Conservation (phyloP, 2,113 vertebrate genomes). For the Cygnus atratus region DNA sequence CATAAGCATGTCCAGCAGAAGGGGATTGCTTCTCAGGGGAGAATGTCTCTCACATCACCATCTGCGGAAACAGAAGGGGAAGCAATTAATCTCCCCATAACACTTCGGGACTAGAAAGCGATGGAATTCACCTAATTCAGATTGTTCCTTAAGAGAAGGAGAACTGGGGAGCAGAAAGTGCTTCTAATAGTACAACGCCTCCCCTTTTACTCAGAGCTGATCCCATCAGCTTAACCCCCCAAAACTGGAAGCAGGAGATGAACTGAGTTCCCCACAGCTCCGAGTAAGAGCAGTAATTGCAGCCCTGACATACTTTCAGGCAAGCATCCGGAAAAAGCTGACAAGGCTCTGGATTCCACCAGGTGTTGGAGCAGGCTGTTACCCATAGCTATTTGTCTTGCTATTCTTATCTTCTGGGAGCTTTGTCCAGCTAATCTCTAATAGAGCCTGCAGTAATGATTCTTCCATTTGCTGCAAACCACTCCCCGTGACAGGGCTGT, state of each 20-base stretch:
- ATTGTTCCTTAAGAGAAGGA: background rate
- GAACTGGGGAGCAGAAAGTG: background rate
- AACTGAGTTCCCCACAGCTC: background rate
- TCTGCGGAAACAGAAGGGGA: constrained; percentile 55
- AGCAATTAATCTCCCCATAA: background rate
- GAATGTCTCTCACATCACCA: constrained; percentile 57
- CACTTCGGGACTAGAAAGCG: background rate
- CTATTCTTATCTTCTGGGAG: constrained; percentile 23
- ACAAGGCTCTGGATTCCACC: constrained; percentile 19
- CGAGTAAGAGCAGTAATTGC: background rate
- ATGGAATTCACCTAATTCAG: background rate
- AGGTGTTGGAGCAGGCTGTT: constrained; percentile 25
- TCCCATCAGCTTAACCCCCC: background rate
- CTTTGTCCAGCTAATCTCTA: constrained; percentile 41
- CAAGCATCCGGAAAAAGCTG: constrained; percentile 28
- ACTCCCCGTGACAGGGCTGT: background rate
- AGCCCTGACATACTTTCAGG: constrained; percentile 29
- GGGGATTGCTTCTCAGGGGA: constrained; percentile 39
- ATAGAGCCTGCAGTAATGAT: background rate
- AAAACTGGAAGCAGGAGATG: background rate
- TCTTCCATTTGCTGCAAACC: constrained; percentile 23
- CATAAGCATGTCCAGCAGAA: constrained; percentile 83
- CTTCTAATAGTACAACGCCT: background rate
- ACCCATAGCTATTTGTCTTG: background rate
- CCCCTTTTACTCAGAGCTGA: background rate